Conservation (phyloP, 2,888 invertebrate genomes). For the Melolontha melolontha region DNA sequence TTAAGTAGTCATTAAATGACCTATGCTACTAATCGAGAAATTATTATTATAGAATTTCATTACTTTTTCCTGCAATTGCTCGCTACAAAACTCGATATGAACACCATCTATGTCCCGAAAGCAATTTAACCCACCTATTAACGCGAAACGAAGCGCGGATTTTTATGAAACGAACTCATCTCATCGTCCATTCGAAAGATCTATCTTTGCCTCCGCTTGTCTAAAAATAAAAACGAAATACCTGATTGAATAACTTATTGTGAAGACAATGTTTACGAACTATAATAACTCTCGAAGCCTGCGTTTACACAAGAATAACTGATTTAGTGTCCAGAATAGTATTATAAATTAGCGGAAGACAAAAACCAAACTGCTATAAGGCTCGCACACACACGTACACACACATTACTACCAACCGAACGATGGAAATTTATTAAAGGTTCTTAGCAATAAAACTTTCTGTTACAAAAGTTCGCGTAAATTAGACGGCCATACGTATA, state of each 20-base stretch:
- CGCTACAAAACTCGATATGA: too few relatives aligned
- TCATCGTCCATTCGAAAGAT: too few relatives aligned
- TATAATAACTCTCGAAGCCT: conserved; percentile 6
- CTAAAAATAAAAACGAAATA: too few relatives aligned
- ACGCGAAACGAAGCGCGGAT: too few relatives aligned
- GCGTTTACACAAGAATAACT: conserved; percentile 4
- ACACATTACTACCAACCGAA: background rate
- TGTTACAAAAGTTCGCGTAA: conserved; percentile 27
- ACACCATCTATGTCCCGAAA: too few relatives aligned
- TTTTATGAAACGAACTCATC: too few relatives aligned
- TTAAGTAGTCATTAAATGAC: too few relatives aligned
- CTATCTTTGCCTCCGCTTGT: too few relatives aligned
- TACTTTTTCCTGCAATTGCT: too few relatives aligned
- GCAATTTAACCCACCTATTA: too few relatives aligned
- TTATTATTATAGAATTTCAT: too few relatives aligned
- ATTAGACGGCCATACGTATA: conserved; percentile 9
- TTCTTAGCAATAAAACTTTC: conserved; percentile 26
- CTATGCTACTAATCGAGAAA: too few relatives aligned
- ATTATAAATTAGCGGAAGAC: conserved; percentile 30
- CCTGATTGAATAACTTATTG: background rate
- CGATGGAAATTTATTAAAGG: conserved; percentile 25
- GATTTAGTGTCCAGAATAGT: conserved; percentile 21
- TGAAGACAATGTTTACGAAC: conserved; percentile 14
- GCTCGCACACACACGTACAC: background rate
- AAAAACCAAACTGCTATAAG: conserved; percentile 25